These are phyloP conservation scores for Urocolius indicus DNA, from an alignment of 2,113 vertebrate species.

Conservation along the genomic window DNA sequence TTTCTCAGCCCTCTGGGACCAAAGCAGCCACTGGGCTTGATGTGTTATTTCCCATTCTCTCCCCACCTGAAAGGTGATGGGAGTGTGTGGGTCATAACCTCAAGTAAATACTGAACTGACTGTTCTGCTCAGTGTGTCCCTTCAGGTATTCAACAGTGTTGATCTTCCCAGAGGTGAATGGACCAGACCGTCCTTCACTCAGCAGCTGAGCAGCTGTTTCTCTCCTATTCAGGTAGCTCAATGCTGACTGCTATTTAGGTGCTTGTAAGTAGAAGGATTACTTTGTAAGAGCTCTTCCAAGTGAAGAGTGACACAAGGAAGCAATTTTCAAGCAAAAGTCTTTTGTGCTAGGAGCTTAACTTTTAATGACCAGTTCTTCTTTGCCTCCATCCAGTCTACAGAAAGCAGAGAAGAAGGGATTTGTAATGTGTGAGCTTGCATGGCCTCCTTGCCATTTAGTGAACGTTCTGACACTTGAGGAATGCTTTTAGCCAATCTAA, in stretches of 20 bases:
- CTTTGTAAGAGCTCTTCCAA: background rate
- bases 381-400: background rate
- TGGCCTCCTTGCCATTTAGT: background rate
- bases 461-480: background rate
- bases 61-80: background rate
- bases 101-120: background rate
- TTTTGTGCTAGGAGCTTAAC: background rate
- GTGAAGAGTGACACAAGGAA: background rate
- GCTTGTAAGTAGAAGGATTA: background rate
- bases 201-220: background rate
- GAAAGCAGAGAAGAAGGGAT: background rate
- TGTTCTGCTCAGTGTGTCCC: background rate
- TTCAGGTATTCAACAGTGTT: background rate
- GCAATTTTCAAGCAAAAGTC: background rate
- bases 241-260: background rate
- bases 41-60: background rate
- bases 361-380: background rate
- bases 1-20: background rate
- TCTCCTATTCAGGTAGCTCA: background rate
- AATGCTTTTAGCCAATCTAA: background rate
- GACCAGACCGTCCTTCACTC: background rate
- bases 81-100: too few relatives aligned
- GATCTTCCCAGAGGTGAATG: background rate
- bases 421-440: background rate
- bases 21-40: fast-evolving